These are phyloP conservation scores for Myotis findleyi DNA, from an alignment of 2,797 vertebrate genomes.

Conservation along the genomic window DNA sequence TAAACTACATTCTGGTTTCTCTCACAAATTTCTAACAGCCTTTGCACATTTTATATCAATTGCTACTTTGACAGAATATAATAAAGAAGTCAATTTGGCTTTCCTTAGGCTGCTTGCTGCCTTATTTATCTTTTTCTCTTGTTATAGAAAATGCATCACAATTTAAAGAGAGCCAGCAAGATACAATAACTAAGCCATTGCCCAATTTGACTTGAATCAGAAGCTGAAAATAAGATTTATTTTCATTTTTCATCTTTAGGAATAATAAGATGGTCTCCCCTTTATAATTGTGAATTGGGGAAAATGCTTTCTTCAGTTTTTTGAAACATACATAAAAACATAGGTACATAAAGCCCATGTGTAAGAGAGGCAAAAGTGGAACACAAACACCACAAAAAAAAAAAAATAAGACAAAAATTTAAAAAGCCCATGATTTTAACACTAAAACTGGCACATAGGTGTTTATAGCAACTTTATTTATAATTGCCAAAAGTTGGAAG, in stretches of 20 bases:
- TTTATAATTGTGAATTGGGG: neutral
- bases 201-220: conserved; percentile 12
- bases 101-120: conserved; percentile 34
- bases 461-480: neutral
- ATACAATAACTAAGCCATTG: conserved; percentile 5
- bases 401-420: neutral
- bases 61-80: conserved; percentile 54
- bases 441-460: neutral
- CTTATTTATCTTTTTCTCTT: conserved; percentile 50
- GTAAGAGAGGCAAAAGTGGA: neutral
- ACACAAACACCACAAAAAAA: neutral
- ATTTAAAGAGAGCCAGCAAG: conserved; percentile 26
- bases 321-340: neutral
- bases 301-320: neutral
- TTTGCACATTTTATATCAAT: conserved; percentile 58
- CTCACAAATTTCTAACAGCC: conserved; percentile 44
- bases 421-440: neutral
- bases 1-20: conserved; percentile 44
- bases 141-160: conserved; percentile 32
- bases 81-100: conserved; percentile 52
- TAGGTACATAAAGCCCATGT: neutral
- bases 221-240: conserved; percentile 46
- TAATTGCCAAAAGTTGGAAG: neutral
- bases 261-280: neutral
- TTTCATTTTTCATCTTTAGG: conserved; percentile 58